phyloP scores from a whole-genome alignment of 1,140 invertebrate genomes.

The Aleiodes sp. region DNA sequence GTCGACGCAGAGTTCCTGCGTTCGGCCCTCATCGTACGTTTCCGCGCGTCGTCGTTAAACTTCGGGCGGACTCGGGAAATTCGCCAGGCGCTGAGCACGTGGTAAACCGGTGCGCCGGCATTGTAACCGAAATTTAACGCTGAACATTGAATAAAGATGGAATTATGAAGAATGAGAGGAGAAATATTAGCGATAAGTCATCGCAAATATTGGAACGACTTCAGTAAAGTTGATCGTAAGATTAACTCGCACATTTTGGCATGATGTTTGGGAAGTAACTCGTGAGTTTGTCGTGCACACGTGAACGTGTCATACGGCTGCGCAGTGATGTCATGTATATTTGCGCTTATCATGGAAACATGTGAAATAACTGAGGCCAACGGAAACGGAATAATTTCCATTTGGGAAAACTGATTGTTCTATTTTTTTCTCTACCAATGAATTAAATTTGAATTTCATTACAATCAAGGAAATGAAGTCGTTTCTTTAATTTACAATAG shows the following conservation, averaged over 20 bases:
- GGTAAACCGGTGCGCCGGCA: slow-evolving; percentile 38
- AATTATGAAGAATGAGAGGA: too few species aligned
- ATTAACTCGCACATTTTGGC: too few species aligned
- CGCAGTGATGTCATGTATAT: not conserved
- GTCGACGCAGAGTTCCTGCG: too few species aligned
- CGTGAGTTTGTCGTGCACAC: not conserved
- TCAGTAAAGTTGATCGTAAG: too few species aligned
- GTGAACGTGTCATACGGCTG: not conserved
- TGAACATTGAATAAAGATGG: not conserved
- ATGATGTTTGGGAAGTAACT: not conserved
- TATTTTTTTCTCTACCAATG: not conserved
- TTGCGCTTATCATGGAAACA: not conserved
- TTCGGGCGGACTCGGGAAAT: slow-evolving; percentile 18
- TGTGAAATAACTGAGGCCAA: not conserved
- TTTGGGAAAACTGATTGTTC: too few species aligned
- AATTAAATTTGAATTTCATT: too few species aligned
- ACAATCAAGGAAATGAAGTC: too few species aligned
- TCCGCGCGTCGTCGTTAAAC: not conserved
- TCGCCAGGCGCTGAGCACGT: slow-evolving; percentile 47
- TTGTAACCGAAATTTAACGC: not conserved
- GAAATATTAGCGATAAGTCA: too few species aligned
- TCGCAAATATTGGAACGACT: too few species aligned
- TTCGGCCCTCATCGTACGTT: not conserved
- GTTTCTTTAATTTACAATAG: too few species aligned
- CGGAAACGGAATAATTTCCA: not conserved